Conservation (phyloP, 1,140 invertebrate genomes). For the Aphis gossypii region DNA sequence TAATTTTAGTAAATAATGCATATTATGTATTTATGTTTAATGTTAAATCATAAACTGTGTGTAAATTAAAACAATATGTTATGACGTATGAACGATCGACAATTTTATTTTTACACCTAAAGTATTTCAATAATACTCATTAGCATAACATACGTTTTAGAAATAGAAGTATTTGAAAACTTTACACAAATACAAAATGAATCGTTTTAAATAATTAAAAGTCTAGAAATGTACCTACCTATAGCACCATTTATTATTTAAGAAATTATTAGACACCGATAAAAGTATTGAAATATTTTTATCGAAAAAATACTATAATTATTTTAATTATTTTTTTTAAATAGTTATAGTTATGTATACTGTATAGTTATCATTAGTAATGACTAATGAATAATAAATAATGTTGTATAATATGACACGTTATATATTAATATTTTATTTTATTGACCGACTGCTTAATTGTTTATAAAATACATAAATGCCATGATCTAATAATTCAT, state of each 20-base stretch:
- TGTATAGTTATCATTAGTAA: background rate
- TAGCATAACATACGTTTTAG: background rate
- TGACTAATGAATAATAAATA: background rate
- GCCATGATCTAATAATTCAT: background rate
- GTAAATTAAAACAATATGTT: background rate
- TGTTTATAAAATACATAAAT: background rate
- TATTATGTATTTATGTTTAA: background rate
- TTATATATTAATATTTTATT: background rate
- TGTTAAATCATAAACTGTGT: background rate
- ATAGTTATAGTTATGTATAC: no score
- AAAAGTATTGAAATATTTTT: background rate
- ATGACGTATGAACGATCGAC: background rate
- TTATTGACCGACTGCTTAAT: background rate
- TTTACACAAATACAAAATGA: background rate
- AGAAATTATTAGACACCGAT: background rate
- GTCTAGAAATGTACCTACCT: background rate
- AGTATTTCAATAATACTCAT: background rate
- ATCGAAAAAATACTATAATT: background rate
- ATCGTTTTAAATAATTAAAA: background rate
- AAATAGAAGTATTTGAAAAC: background rate
- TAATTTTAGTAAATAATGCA: background rate
- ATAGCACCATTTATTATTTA: background rate
- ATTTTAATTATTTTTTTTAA: background rate
- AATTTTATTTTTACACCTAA: background rate
- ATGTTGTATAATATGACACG: background rate